phyloP scores from a whole-genome alignment of 2,113 vertebrate genomes.

The Thinocorus orbignyianus region DNA sequence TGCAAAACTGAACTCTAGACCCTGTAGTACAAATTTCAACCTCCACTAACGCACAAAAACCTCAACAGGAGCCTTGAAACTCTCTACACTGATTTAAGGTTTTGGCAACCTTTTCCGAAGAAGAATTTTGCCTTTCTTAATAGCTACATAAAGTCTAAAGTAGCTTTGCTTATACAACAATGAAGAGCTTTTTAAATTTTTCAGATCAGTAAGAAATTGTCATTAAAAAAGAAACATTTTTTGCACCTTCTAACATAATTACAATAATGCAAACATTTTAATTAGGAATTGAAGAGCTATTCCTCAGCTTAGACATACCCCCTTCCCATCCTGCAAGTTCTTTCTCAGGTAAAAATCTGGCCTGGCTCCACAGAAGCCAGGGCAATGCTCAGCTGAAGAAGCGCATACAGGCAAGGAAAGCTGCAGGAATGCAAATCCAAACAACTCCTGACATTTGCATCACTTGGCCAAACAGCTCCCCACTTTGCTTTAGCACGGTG shows the following conservation, averaged over 20 bases:
- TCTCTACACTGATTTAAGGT: not conserved
- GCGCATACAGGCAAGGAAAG: not conserved
- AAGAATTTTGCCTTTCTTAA: slow-evolving; percentile 12
- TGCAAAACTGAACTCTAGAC: not conserved
- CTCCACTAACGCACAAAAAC: not conserved
- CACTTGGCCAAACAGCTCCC: fast-evolving
- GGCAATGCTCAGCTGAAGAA: not conserved
- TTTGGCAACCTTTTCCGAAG: not conserved
- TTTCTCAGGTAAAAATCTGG: not conserved
- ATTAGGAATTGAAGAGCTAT: not conserved
- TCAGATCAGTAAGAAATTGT: slow-evolving; percentile 23
- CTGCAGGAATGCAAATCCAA: not conserved
- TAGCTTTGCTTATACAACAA: not conserved
- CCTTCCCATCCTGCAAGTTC: not conserved
- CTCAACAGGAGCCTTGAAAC: not conserved
- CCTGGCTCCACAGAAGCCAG: not conserved
- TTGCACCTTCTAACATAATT: slow-evolving; percentile 26
- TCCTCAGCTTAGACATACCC: not conserved
- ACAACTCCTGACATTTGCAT: too few relatives aligned
- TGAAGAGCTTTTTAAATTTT: not conserved
- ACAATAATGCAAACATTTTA: slow-evolving; percentile 35
- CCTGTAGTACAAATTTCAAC: not conserved
- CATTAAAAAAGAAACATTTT: not conserved
- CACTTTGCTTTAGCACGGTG: not conserved
- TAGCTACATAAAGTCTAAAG: not conserved